A percentile compares a stretch with the other conserved stretches of the same genome.
Conservation (phyloP, 2,888 invertebrate genomes). For the Apotomis turbidana region DNA sequence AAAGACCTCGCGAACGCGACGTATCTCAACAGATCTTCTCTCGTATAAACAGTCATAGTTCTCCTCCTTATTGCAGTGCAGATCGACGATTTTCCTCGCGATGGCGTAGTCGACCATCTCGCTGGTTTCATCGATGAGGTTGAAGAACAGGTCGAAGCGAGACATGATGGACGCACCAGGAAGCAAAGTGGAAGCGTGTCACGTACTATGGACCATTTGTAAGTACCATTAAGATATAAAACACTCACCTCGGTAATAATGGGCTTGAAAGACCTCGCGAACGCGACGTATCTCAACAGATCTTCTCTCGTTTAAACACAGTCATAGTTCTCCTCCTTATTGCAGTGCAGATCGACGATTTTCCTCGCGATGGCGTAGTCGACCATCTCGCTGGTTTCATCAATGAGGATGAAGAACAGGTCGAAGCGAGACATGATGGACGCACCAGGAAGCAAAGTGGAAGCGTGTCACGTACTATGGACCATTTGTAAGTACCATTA, state of each 20-base stretch:
- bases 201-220: too few relatives aligned
- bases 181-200: too few relatives aligned
- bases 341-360: conserved; percentile 97
- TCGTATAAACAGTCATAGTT: too few relatives aligned
- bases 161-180: conserved; percentile 92
- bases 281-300: conserved; percentile 97
- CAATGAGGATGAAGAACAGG: conserved; percentile 93
- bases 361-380: conserved; percentile 98
- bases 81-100: too few relatives aligned
- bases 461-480: background rate
- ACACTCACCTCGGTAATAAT: conserved; percentile 87
- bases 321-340: conserved; percentile 89
- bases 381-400: conserved; percentile 93
- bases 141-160: conserved; percentile 98
- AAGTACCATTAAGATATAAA: too few relatives aligned
- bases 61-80: too few relatives aligned
- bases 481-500: too few relatives aligned
- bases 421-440: conserved; percentile 88
- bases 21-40: conserved; percentile 83
- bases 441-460: too few relatives aligned
- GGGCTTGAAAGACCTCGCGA: conserved; percentile 98
- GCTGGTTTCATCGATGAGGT: conserved; percentile 96
- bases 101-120: too few relatives aligned
- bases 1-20: too few relatives aligned
- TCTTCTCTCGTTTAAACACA: conserved; percentile 94